These are phyloP conservation scores for Heliopora coerulea DNA, from an alignment of 92 coral and sea anemone genomes.

Conservation along the genomic window DNA sequence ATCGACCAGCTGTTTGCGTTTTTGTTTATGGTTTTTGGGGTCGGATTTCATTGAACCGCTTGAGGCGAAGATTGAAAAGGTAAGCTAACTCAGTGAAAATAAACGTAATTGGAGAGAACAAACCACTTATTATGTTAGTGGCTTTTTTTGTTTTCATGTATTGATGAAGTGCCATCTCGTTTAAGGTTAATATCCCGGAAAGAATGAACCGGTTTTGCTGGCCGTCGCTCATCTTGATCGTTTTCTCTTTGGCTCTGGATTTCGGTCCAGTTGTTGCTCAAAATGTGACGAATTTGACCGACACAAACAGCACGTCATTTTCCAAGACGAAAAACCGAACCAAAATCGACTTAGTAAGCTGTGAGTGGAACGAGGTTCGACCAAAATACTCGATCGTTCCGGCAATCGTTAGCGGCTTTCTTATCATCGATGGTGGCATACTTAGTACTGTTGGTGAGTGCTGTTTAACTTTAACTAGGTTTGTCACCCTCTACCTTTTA, in stretches of 20 bases:
- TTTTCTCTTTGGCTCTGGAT: background rate
- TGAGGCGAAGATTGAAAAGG: too few relatives aligned
- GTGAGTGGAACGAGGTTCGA: constrained; percentile 26
- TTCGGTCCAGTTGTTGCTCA: background rate
- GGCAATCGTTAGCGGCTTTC: constrained; percentile 18
- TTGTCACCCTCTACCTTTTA: too few relatives aligned
- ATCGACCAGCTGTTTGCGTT: too few relatives aligned
- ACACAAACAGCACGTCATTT: constrained; percentile 15
- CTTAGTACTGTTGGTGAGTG: constrained; percentile 23
- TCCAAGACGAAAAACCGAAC: constrained; percentile 28
- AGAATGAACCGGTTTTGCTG: background rate
- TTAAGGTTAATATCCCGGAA: background rate
- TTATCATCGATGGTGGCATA: constrained; percentile 17
- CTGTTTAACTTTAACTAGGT: too few relatives aligned
- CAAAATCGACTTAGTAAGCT: constrained; percentile 5
- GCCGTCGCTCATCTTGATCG: background rate
- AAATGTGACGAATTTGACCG: background rate
- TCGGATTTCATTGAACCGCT: background rate
- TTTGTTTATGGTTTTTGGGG: too few relatives aligned
- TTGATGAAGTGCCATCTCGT: too few relatives aligned
- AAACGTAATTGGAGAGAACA: too few relatives aligned
- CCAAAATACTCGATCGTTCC: constrained; percentile 23
- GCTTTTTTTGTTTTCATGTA: too few relatives aligned
- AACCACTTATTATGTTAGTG: too few relatives aligned
- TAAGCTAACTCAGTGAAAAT: too few relatives aligned